Evolutionary conservation across 2,797 vertebrate species (phyloP).

Genomic region (Microctenopoma steveboyesi): DNA sequence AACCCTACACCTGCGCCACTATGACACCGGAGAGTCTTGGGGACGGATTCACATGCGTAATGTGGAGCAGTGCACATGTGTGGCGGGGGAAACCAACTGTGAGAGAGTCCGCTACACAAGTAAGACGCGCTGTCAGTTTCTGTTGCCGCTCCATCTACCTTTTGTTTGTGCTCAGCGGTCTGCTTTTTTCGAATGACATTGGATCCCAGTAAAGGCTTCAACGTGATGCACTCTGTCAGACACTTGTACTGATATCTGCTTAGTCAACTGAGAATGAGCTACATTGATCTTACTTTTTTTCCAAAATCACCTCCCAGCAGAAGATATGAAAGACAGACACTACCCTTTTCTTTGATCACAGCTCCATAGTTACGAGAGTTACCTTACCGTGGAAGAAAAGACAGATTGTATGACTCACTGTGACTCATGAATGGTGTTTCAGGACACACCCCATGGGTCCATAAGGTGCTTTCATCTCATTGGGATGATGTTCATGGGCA

Average conservation of each 20-base stretch:
- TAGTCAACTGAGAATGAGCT: background rate
- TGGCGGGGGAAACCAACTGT: constrained; percentile 74
- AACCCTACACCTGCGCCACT: constrained; percentile 83
- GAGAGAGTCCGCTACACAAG: constrained; percentile 81
- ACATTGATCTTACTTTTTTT: background rate
- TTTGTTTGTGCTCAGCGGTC: constrained; percentile 2
- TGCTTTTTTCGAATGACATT: constrained; percentile 28
- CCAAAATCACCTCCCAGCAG: constrained; percentile 10
- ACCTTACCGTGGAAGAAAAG: constrained; percentile 61
- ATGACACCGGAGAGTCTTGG: constrained; percentile 88
- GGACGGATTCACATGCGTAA: constrained; percentile 84
- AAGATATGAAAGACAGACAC: constrained; percentile 33
- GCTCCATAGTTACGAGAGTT: constrained; percentile 59
- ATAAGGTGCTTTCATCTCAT: constrained; percentile 59
- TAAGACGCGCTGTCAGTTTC: constrained; percentile 63
- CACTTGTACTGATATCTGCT: background rate
- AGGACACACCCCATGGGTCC: constrained; percentile 70
- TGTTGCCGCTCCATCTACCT: constrained; percentile 7
- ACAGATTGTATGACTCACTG: constrained; percentile 75
- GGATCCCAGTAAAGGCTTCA: constrained; percentile 11
- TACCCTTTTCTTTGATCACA: constrained; percentile 68
- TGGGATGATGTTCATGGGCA: constrained; percentile 26
- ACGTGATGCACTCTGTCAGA: background rate
- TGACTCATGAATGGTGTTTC: constrained; percentile 71
- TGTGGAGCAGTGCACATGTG: constrained; percentile 88